Conservation (phyloP, 2,797 vertebrate genomes). For the Tangara arthus region DNA sequence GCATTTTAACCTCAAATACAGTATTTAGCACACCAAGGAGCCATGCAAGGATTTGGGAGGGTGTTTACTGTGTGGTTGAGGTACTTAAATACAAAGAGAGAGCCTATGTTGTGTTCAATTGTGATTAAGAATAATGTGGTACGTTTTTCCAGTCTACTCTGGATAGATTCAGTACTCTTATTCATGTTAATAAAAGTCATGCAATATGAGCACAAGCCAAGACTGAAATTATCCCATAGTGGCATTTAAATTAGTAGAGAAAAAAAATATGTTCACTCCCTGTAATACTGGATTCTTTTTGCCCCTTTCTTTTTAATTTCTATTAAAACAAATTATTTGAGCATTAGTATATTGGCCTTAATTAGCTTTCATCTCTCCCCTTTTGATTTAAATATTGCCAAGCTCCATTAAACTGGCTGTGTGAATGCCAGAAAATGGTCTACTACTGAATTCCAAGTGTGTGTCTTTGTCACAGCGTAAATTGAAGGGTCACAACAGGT, state of each 20-base stretch:
- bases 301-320: slow-evolving; percentile 4
- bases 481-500: slow-evolving; percentile 12
- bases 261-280: background rate
- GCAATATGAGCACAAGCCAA: background rate
- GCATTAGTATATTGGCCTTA: slow-evolving; percentile 17
- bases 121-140: background rate
- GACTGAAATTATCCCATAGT: background rate
- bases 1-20: background rate
- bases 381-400: slow-evolving; percentile 48
- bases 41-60: background rate
- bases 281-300: background rate
- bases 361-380: slow-evolving; percentile 32
- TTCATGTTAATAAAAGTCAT: background rate
- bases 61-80: background rate
- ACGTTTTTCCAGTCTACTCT: background rate
- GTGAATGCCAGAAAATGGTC: slow-evolving; percentile 8
- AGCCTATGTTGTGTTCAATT: background rate
- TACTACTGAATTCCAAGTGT: background rate
- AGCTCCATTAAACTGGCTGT: background rate
- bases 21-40: background rate
- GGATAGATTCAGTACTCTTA: background rate
- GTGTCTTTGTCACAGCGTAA: background rate
- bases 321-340: slow-evolving; percentile 47
- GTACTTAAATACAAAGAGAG: background rate
- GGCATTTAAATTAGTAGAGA: background rate